Percentiles rank a stretch among this genome's conserved stretches.
phyloP scores from a whole-genome alignment of 2,888 invertebrate species.

The Cynaeus angustus region DNA sequence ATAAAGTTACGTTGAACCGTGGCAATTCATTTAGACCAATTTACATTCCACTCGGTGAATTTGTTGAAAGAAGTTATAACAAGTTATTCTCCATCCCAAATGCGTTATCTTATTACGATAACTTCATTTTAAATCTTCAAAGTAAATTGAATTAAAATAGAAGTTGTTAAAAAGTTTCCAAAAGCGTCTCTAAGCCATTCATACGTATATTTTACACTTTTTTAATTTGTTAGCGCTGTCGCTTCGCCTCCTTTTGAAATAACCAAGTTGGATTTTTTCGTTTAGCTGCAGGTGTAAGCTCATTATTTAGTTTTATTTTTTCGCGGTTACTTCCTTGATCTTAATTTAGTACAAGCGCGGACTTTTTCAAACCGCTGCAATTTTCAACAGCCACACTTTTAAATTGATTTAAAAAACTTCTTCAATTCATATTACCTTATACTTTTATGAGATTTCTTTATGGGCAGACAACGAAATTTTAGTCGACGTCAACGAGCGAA shows the following conservation, averaged over 20 bases:
- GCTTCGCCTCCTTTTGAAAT: conserved; percentile 15
- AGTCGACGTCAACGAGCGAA: conserved; percentile 19
- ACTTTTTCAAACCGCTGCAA: conserved; percentile 22
- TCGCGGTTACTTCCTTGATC: conserved; percentile 42
- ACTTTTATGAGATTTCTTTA: conserved; percentile 49
- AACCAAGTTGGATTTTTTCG: conserved; percentile 26
- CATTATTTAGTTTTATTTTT: conserved; percentile 26
- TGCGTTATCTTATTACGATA: conserved; percentile 64
- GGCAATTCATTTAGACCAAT: conserved; percentile 51
- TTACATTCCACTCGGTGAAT: conserved; percentile 54
- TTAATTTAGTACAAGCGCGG: conserved; percentile 46
- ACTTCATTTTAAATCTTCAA: conserved; percentile 62
- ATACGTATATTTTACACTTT: conserved; percentile 56
- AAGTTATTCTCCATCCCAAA: conserved; percentile 60
- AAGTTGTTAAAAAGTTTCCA: conserved; percentile 65
- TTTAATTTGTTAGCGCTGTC: conserved; percentile 47
- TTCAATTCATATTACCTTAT: conserved; percentile 50
- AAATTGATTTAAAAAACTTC: conserved; percentile 50
- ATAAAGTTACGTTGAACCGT: not conserved
- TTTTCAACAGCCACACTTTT: conserved; percentile 25
- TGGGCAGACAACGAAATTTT: conserved; percentile 38
- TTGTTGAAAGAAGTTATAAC: conserved; percentile 59
- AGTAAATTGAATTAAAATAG: conserved; percentile 64
- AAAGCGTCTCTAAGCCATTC: conserved; percentile 59
- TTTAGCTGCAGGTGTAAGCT: conserved; percentile 37